Percentiles rank a stretch among this genome's conserved stretches.
Conservation (phyloP, 2,888 invertebrate species). For the Conops quadrifasciatus region DNA sequence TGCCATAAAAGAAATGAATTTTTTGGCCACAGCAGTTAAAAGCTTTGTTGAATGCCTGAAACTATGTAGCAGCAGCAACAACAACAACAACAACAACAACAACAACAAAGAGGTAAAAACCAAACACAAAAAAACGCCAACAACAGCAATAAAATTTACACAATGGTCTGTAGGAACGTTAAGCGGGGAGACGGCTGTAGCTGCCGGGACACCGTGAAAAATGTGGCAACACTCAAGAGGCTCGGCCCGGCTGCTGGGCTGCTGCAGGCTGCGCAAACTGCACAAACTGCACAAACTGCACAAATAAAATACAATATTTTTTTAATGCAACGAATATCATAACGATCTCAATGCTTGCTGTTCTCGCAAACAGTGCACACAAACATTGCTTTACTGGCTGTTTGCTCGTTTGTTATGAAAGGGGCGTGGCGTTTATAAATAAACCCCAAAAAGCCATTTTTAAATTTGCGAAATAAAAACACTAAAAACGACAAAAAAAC, state of each 20-base stretch:
- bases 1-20: not conserved
- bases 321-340: not conserved
- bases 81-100: not conserved
- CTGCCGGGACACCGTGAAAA: not conserved
- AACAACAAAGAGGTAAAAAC: not conserved
- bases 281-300: not conserved
- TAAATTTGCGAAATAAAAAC: slow-evolving; percentile 4
- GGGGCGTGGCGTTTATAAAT: slow-evolving; percentile 13
- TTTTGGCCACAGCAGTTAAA: slow-evolving; percentile 17
- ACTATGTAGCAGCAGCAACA: not conserved
- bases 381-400: not conserved
- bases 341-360: not conserved
- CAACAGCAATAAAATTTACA: not conserved
- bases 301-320: slow-evolving; percentile 8
- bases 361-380: not conserved
- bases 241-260: not conserved
- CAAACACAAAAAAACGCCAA: not conserved
- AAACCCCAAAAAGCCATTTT: not conserved
- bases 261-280: too few species aligned
- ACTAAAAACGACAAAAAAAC: not conserved
- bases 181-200: not conserved
- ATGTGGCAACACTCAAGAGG: slow-evolving; percentile 1
- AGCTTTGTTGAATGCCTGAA: not conserved
- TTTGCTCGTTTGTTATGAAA: not conserved
- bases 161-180: not conserved